Base-by-base conservation (phyloP, 1,140 invertebrate genomes). In the Ephestia elutella region DNA sequence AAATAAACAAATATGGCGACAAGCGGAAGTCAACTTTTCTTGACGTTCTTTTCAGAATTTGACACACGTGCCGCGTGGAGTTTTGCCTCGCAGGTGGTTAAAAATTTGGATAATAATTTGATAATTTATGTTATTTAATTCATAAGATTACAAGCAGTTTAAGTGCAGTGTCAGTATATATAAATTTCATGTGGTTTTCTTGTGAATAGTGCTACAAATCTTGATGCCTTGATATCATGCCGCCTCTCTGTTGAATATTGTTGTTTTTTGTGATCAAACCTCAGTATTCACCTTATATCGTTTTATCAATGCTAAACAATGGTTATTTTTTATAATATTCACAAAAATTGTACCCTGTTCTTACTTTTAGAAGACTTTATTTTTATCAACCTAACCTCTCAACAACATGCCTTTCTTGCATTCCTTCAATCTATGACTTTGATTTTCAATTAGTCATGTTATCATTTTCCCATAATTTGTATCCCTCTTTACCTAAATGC, bases 31-130 rank as follows among this genome's bases (percentile, higher is more conserved):
- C 66, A 73, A 71, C 77, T 68, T 74, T 76, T 66, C 75, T 63
- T 83, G 72, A 84, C 80, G 71, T 84, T 84, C 82, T 84, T 87
- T 87, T 80, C 75, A 82, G 75, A 82, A 84, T 72, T 86, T 89
- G 86, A 85, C 82, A 87, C 85, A 86, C 87, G 86, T 89, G 86
- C 82, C 85, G 87, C 86, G 87, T 89, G 87, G 87, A 89, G 84
- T 86, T 81, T 87, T 83, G 62, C 75, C 82, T 70, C 86, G 85
- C 86, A 87, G 86, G 87, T 88, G 77, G 70, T 56, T 86, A 76
- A 71, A 70, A 73, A 75, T 75, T 78, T 73, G 60, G 58, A 70
- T 70, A 68, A 74, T 80, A 78, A 73, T 62, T 56, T 17, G 64
- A 68, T 54, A 62, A 62, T 64, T 74, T 49, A 69, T 78, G 67